A percentile compares a stretch with the other conserved stretches of the same genome.
Evolutionary conservation across 2,888 invertebrate species (phyloP).

Genomic region (Calameuta pallipes): DNA sequence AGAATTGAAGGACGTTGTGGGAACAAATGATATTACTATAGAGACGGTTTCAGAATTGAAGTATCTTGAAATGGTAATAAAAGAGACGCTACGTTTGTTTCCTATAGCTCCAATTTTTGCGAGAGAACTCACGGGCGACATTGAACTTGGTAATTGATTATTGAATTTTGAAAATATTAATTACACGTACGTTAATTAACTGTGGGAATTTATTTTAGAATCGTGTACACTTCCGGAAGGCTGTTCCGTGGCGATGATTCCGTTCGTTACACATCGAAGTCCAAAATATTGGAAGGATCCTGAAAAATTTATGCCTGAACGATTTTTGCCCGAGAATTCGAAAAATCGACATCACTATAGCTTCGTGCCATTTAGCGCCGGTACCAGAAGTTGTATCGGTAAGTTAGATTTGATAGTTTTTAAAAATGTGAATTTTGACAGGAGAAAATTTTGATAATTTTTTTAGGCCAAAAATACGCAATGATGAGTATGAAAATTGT

Average conservation of each 20-base stretch:
- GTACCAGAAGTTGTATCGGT: not conserved
- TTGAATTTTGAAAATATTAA: not conserved
- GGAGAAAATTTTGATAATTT: not conserved
- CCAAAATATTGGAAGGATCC: slow-evolving; percentile 24
- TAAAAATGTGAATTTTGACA: not conserved
- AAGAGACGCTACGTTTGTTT: slow-evolving; percentile 29
- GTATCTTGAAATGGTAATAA: slow-evolving; percentile 29
- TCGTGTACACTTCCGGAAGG: slow-evolving; percentile 22
- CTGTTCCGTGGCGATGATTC: slow-evolving; percentile 12
- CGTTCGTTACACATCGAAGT: slow-evolving; percentile 16
- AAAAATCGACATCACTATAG: slow-evolving; percentile 11
- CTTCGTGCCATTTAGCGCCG: not conserved
- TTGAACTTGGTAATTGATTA: slow-evolving; percentile 24
- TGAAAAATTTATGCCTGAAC: slow-evolving; percentile 23
- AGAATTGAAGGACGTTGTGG: slow-evolving; percentile 23
- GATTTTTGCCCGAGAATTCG: slow-evolving; percentile 16
- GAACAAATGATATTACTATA: slow-evolving; percentile 11
- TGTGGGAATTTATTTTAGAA: slow-evolving; percentile 4
- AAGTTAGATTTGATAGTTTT: not conserved
- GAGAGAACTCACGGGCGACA: slow-evolving; percentile 25
- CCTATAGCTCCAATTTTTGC: slow-evolving; percentile 27
- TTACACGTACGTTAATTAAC: not conserved
- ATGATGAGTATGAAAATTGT: slow-evolving; percentile 39
- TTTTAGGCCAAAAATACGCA: slow-evolving; percentile 41
- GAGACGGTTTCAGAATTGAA: slow-evolving; percentile 18